Evolutionary conservation across 2,888 invertebrate genomes (phyloP).

Genomic region (Bellardia bayeri): DNA sequence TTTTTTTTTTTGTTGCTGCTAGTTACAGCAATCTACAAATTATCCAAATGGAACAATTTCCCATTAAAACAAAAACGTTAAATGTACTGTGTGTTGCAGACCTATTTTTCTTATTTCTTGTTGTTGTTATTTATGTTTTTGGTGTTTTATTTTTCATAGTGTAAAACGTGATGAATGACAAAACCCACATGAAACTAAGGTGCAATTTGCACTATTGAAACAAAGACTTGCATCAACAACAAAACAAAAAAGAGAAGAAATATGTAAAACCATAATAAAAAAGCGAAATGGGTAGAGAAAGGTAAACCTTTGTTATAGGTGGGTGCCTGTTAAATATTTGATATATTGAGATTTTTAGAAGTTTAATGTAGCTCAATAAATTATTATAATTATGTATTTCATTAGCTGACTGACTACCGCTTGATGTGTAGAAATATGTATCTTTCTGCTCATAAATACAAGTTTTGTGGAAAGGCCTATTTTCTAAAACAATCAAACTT

Average conservation of each 20-base stretch:
- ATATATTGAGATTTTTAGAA: not conserved
- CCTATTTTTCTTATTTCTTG: conserved; percentile 18
- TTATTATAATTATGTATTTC: too few species aligned
- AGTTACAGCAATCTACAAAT: conserved; percentile 37
- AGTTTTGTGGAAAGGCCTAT: too few species aligned
- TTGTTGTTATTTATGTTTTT: conserved; percentile 36
- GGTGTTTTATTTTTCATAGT: conserved; percentile 12
- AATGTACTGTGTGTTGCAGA: conserved; percentile 27
- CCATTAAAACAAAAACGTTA: conserved; percentile 36
- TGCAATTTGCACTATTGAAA: conserved; percentile 60
- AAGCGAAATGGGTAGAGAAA: not conserved
- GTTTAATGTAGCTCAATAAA: not conserved
- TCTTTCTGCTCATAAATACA: too few species aligned
- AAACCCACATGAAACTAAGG: conserved; percentile 69
- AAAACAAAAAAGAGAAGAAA: conserved; percentile 2
- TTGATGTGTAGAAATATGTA: too few species aligned
- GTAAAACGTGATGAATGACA: conserved; percentile 73
- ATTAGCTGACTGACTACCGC: too few species aligned
- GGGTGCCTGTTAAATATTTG: not conserved
- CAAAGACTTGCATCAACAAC: conserved; percentile 17
- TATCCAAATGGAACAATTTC: conserved; percentile 56
- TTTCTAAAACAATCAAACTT: too few species aligned
- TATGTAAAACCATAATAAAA: not conserved
- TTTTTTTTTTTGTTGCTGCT: not conserved
- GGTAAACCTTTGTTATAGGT: not conserved